These are phyloP conservation scores for Pogonognathellus flavescens DNA, from an alignment of 1,140 invertebrate species.

Conservation along the genomic window DNA sequence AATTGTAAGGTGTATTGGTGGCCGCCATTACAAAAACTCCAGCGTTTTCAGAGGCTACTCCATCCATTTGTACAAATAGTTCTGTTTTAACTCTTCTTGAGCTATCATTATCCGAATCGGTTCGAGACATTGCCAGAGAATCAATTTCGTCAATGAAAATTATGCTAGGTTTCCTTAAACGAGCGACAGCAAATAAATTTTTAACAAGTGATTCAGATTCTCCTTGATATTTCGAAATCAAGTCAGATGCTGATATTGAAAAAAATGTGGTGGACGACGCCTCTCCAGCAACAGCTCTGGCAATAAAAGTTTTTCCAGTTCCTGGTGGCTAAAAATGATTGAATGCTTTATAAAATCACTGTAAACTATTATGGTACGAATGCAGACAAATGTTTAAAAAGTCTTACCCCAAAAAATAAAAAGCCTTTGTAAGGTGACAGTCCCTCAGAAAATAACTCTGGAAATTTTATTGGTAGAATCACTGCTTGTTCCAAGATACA, in stretches of 20 bases:
- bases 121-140: background rate
- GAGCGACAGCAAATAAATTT: background rate
- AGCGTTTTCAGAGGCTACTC: background rate
- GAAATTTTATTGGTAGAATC: background rate
- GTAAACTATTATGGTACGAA: background rate
- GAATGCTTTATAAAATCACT: background rate
- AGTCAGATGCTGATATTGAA: background rate
- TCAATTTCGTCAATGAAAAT: constrained; percentile 23
- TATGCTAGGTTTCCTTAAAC: background rate
- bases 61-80: constrained; percentile 14
- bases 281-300: background rate
- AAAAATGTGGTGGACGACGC: background rate
- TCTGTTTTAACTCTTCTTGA: constrained; percentile 1
- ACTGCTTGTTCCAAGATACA: background rate
- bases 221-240: constrained; percentile 9
- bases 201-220: constrained; percentile 14
- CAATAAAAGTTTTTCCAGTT: background rate
- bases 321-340: constrained; percentile 4
- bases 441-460: background rate
- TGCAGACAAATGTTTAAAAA: background rate
- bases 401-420: background rate
- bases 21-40: constrained; percentile 4
- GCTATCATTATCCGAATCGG: background rate
- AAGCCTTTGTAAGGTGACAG: background rate
- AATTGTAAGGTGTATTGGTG: background rate